These are phyloP conservation scores for Fulmarus glacialis DNA, from an alignment of 2,113 vertebrate genomes.

Conservation along the genomic window DNA sequence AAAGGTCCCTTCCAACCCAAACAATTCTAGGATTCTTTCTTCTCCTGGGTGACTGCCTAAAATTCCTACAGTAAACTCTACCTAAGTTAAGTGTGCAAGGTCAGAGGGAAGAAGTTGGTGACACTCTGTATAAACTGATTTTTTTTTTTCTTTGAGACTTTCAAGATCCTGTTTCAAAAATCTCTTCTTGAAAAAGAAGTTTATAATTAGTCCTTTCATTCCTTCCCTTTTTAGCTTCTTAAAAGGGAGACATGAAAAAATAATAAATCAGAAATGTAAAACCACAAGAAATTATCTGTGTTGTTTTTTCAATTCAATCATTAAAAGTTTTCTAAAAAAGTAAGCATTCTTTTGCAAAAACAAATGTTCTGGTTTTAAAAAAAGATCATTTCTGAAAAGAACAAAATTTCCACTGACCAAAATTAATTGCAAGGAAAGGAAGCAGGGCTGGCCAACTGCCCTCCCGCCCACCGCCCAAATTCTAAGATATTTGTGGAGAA, in stretches of 20 bases:
- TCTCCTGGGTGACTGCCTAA: background rate
- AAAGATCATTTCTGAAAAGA: background rate
- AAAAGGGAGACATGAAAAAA: background rate
- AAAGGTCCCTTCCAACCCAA: background rate
- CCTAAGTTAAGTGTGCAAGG: background rate
- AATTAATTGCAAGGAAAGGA: background rate
- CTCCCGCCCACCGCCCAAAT: background rate
- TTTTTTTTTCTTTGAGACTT: background rate
- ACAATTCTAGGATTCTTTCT: background rate
- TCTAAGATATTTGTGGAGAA: background rate
- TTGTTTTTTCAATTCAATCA: background rate
- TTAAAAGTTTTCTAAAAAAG: background rate
- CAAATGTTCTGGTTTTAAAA: background rate
- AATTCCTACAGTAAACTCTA: background rate
- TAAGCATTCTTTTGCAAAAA: background rate
- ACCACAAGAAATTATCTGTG: background rate
- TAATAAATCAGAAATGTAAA: background rate
- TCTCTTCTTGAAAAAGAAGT: background rate
- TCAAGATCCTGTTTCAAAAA: background rate
- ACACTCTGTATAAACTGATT: background rate
- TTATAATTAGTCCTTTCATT: background rate
- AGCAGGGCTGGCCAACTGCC: background rate
- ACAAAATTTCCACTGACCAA: background rate
- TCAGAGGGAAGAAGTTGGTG: background rate
- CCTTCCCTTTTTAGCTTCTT: background rate